phyloP scores from a whole-genome alignment of 2,888 invertebrate species.

The Rutpela maculata region DNA sequence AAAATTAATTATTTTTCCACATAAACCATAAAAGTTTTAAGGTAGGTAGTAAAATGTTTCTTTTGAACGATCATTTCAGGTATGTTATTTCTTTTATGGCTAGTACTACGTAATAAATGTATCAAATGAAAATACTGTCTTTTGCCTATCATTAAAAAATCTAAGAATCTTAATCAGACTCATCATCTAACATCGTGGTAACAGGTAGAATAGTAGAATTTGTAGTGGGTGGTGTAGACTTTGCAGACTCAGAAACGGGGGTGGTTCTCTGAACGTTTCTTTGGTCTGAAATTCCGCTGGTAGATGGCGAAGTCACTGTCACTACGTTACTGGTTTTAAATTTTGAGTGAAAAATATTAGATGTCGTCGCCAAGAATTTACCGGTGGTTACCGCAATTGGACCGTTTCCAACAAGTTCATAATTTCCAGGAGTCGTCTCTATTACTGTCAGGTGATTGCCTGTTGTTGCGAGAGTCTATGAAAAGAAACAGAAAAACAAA shows the following conservation, averaged over 20 bases:
- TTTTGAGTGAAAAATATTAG: conserved; percentile 49
- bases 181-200: conserved; percentile 48
- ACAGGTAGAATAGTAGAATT: conserved; percentile 29
- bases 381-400: conserved; percentile 61
- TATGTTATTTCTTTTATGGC: not conserved
- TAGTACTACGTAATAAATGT: not conserved
- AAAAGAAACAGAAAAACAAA: conserved; percentile 45
- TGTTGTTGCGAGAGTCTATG: conserved; percentile 53
- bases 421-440: conserved; percentile 68
- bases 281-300: conserved; percentile 36
- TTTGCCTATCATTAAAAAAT: not conserved
- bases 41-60: not conserved
- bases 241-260: conserved; percentile 31
- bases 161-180: conserved; percentile 46
- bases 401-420: conserved; percentile 64
- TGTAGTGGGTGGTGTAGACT: conserved; percentile 24
- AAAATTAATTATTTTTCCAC: not conserved
- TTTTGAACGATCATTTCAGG: not conserved
- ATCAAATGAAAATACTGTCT: not conserved
- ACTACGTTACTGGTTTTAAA: conserved; percentile 59
- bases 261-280: conserved; percentile 38
- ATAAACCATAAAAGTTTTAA: not conserved
- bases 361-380: conserved; percentile 60
- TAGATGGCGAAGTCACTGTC: conserved; percentile 57
- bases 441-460: conserved; percentile 66